Base-by-base conservation (phyloP, 2,797 vertebrate genomes). In the Micrastur ruficollis region DNA sequence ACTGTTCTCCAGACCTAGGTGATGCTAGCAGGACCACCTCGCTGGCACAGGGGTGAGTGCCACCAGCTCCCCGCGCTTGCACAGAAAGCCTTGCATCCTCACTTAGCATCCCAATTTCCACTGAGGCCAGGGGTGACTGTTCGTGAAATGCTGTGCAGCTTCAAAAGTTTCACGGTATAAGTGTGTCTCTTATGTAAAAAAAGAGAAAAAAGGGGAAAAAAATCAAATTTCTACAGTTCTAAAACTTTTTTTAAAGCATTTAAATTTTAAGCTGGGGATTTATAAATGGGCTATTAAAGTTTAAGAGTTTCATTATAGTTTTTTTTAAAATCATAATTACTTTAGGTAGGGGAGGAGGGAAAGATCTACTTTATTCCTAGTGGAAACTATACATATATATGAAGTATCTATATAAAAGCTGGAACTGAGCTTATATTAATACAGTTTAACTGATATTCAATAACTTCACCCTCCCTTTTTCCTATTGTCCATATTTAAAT, bases 371-470 rank as follows among this genome's bases (percentile, higher is more conserved):
- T 98, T 98, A 98, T 98, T 98, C 98, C 97, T 98, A 97, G 97
- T 96, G 97, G 98, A 98, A 98, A 98, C 98, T 97, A 98, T 98
- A 98, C 98, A 98, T 98, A 98, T 97, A 98, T 98, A 98, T 98
- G 98, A 98, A 98, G 97, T 95, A 97, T 98, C 97, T 98, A 97
- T 98, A 98, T 98, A 97, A 98, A 98, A 98, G 98, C 97, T 96
- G 97, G 94, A 98, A 93, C 97, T 97, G 95, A 98, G 99, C 99
- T 99, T 99, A 99, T 99, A 99, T 99, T 99, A 99, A 99, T 99
- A 98, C 99, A 98, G 98, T 99, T 99, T 99, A 99, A 99, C 99
- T 99, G 99, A 99, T 99, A 99, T 99, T 99, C 99, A 99, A 99
- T 99, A 99, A 99, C 99, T 99, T 98, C 98, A 98, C 98, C 98